Base-by-base conservation (phyloP, 2,797 vertebrate genomes). In the Sebastes cheni region DNA sequence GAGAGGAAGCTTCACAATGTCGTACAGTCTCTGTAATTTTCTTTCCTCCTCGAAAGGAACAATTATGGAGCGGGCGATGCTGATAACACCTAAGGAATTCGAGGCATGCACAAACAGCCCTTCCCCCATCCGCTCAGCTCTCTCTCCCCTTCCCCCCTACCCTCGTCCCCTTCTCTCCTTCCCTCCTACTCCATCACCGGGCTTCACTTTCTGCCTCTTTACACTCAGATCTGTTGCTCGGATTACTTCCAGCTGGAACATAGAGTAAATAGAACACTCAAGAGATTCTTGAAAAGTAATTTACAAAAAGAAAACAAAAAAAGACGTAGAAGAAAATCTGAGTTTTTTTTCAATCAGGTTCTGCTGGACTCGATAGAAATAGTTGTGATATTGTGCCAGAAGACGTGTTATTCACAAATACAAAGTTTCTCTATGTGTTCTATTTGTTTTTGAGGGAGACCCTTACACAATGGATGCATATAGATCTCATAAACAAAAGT, bases 21-120 rank as follows among this genome's bases (percentile, higher is more conserved):
- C 66, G 61, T 81, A 74, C 68, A 78, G 58, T 84, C 75, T 55
- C 30, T 79, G 58, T 59, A 59, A 81, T 81, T 89, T 80, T 82
- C 52, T 74, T 79, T 59, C 60, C 72, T 83, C 73, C 77, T 93
- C 82, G 36, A 86, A 88, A 86, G 89, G 91, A 90, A 91, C 91
- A 91, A 92, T 92, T 93, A 93, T 90, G 88, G 88, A 86, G 90
- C 83, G 70, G 90, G 88, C 90, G 86, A 88, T 76, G 86, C 93
- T 94, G 94, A 95, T 95, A 95, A 95, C 93, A 92, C 91, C 90
- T 89, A 92, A 95, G 89, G 94, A 95, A 96, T 95, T 91, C 36
- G 77, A 91, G 86, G 95, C 92, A 95, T 95, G 94, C 91, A 91
- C 93, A 94, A 95, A 95, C 94, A 95, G 90, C 94, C 94, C 93